Base-by-base conservation (phyloP, 2,113 vertebrate species). In the Clarias batrachus region DNA sequence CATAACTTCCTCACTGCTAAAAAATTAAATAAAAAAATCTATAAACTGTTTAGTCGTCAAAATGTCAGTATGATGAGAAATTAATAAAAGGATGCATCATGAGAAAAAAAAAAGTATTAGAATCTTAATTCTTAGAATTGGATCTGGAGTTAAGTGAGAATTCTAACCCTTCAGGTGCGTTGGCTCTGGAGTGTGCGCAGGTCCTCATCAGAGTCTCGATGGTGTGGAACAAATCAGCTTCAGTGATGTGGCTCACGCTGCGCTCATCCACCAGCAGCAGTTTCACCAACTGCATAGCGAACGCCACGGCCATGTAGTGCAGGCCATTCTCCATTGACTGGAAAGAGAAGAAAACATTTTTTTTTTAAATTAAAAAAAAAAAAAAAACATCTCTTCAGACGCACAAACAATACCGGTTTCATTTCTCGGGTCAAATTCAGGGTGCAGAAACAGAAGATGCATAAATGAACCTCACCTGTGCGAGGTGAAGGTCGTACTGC, bases 171-270 rank as follows among this genome's bases (percentile, higher is more conserved):
- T 99, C 98, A 0, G 98, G 98, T 87, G 98, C 98, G 0, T 97
- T 99, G 91, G 97, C 98, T 93, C 98, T 96, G 89, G 98, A 99
- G 93, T 99, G 98, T 65, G 98, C 98, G 81, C 98, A 99, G 90
- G 98, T 99, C 90, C 98, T 97, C 98, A 99, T 99, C 52, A 99
- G 94, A 0, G 98, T 99, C 94, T 99, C 98, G 59, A 99, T 99
- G 6, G 98, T 99, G 92, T 99, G 97, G 89, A 99, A 99, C 52
- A 99, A 95, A 94, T 99, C 98, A 0, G 98, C 98, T 91, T 99
- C 98, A 0, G 98, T 99, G 80, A 99, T 96, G 0, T 99, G 98
- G 89, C 97, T 97, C 0, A 97, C 97, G 0, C 96, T 99, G 78
- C 98, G 97, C 87, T 99, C 98, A 81, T 99, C 98, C 89, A 99